Percentiles rank a stretch among this genome's conserved stretches.
Conservation (phyloP, 2,888 invertebrate genomes). For the Amaurobius ferox region DNA sequence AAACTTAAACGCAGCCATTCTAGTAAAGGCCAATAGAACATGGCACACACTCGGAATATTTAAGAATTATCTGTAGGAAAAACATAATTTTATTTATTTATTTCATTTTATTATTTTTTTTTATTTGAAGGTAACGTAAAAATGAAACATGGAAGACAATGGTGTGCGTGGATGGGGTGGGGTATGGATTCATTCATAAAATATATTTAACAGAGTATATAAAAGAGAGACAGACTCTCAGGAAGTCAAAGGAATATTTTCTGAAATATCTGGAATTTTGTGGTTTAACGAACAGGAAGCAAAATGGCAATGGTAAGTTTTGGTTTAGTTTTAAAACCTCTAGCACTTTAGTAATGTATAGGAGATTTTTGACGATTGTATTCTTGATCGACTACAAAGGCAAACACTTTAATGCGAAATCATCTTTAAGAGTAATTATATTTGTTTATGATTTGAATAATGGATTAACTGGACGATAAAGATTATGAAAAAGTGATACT, state of each 20-base stretch:
- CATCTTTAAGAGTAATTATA: too few species aligned
- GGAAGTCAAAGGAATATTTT: too few species aligned
- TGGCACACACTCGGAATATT: neutral
- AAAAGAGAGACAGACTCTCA: neutral
- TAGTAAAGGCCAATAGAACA: neutral
- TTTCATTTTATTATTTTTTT: neutral
- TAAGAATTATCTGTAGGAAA: neutral
- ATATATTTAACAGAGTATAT: neutral
- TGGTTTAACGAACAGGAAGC: too few species aligned
- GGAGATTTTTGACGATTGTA: too few species aligned
- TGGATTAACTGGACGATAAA: too few species aligned
- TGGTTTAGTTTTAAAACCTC: too few species aligned
- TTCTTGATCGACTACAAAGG: too few species aligned
- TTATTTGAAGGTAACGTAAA: neutral
- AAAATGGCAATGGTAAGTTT: neutral
- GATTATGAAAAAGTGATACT: too few species aligned
- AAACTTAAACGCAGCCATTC: neutral
- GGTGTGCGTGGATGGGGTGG: neutral
- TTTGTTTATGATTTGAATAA: too few species aligned
- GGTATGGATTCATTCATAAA: conserved; percentile 1
- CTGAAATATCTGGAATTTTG: too few species aligned
- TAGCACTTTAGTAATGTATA: too few species aligned
- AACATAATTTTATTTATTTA: neutral
- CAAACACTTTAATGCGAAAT: too few species aligned
- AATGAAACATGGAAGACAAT: neutral